These are phyloP conservation scores for Dromiciops gliroides DNA, from an alignment of 2,113 vertebrate species.

Conservation along the genomic window DNA sequence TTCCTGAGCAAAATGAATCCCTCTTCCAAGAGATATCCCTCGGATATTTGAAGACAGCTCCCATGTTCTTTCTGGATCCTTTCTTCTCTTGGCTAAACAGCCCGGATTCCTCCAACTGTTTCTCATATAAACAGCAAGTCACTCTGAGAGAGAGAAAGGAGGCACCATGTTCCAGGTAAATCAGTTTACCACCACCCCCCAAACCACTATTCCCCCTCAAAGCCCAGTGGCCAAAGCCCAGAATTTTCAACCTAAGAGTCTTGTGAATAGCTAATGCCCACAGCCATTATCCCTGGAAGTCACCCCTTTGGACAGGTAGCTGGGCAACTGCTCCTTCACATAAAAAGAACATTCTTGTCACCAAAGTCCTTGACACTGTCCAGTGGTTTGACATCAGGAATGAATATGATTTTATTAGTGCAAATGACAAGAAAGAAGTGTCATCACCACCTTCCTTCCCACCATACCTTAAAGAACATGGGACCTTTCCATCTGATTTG, in stretches of 20 bases:
- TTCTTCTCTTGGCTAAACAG: not conserved
- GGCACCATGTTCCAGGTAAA: not conserved
- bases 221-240: not conserved
- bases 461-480: not conserved
- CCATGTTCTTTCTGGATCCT: not conserved
- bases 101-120: not conserved
- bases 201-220: not conserved
- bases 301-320: not conserved
- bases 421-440: not conserved
- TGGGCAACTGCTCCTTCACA: not conserved
- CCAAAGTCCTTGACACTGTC: not conserved
- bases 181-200: not conserved
- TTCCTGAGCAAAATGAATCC: not conserved
- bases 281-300: not conserved
- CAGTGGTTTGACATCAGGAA: not conserved
- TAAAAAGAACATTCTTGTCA: not conserved
- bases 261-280: not conserved
- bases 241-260: not conserved
- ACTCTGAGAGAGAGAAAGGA: not conserved
- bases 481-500: not conserved
- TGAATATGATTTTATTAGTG: not conserved
- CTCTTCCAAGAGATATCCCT: not conserved
- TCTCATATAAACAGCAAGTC: not conserved
- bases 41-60: not conserved
- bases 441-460: not conserved